Evolutionary conservation across 1,140 invertebrate species (phyloP).

Genomic region (Tachypleus tridentatus): DNA sequence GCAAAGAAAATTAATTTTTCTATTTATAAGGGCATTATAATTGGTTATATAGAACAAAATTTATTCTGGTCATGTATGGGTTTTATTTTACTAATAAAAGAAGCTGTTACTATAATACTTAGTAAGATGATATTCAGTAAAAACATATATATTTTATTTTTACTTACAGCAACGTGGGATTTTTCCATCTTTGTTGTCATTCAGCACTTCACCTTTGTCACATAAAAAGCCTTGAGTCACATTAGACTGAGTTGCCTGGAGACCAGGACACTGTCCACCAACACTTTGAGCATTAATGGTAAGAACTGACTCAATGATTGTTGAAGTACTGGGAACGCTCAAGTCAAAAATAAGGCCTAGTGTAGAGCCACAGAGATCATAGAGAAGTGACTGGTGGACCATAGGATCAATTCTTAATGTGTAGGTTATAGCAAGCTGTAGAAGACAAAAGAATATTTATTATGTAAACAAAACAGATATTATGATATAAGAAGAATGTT

Average conservation of each 20-base stretch:
- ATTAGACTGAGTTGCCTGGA: conserved; percentile 66
- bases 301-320: conserved; percentile 74
- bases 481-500: too few relatives aligned
- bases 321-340: conserved; percentile 79
- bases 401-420: conserved; percentile 72
- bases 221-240: conserved; percentile 83
- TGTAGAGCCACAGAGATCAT: conserved; percentile 87
- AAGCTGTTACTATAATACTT: too few relatives aligned
- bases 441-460: too few relatives aligned
- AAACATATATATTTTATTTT: too few relatives aligned
- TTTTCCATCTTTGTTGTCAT: conserved; percentile 37
- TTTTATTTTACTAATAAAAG: too few relatives aligned
- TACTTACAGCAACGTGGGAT: conserved; percentile 82
- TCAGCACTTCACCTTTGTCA: conserved; percentile 80
- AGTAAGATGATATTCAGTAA: too few relatives aligned
- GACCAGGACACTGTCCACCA: conserved; percentile 77
- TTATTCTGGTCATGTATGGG: too few relatives aligned
- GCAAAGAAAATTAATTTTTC: too few relatives aligned
- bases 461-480: too few relatives aligned
- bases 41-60: too few relatives aligned
- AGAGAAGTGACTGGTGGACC: conserved; percentile 73
- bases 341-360: conserved; percentile 86
- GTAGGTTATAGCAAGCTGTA: conserved; percentile 27
- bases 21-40: too few relatives aligned
- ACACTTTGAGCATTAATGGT: conserved; percentile 63